Conservation (phyloP, 2,797 vertebrate genomes). For the Labeo calbasu region DNA sequence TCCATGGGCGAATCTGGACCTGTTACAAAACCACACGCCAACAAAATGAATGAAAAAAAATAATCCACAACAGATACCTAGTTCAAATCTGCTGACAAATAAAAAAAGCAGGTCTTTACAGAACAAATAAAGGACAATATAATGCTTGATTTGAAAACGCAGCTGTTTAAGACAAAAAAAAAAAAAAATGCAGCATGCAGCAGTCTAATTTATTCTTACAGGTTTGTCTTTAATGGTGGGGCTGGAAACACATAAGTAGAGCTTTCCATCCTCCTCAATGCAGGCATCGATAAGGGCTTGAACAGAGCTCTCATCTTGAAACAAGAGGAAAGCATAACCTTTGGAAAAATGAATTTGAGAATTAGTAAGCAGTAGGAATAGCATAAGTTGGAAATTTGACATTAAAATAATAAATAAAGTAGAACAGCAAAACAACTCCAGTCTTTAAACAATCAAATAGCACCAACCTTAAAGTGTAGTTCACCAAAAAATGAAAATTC, state of each 20-base stretch:
- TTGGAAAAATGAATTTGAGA: slow-evolving; percentile 15
- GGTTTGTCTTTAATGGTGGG: slow-evolving; percentile 99
- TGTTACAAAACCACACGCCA: slow-evolving; percentile 64
- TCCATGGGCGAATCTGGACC: slow-evolving; percentile 99
- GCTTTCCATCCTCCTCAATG: slow-evolving; percentile 97
- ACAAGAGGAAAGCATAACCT: slow-evolving; percentile 98
- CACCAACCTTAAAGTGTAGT: neutral
- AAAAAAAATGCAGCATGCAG: neutral
- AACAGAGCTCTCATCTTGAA: slow-evolving; percentile 99
- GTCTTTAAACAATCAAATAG: neutral
- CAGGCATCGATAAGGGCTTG: slow-evolving; percentile 98
- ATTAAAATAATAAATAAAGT: neutral
- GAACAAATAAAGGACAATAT: neutral
- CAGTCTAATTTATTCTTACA: slow-evolving; percentile 75
- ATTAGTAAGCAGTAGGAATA: neutral
- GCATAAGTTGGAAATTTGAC: neutral
- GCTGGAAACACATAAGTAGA: slow-evolving; percentile 98
- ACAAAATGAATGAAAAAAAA: slow-evolving; percentile 20
- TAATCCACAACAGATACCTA: neutral
- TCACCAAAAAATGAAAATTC: neutral
- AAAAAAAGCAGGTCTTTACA: neutral
- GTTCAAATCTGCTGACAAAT: neutral
- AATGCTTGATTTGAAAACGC: neutral
- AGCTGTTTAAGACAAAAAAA: neutral
- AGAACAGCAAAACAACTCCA: neutral